Evolutionary conservation across 2,888 invertebrate genomes (phyloP), one percentile per base, ranked within the genome.

Genomic region (Lycocerus yunnanus): DNA sequence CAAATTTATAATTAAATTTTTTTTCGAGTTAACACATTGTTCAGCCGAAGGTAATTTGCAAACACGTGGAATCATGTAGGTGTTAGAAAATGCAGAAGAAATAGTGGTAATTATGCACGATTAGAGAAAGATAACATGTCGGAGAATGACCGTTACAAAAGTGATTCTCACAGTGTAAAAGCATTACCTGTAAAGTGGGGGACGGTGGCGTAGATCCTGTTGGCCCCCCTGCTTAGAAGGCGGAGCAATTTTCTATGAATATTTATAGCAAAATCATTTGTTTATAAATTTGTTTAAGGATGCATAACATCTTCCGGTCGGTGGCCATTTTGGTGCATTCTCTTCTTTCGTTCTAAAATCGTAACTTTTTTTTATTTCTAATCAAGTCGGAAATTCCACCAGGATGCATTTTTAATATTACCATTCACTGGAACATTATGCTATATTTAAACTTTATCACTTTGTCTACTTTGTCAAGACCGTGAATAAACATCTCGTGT

Each of bases 401-500:
- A 43, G 43, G 43, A 43, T 43, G n/a, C 43, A 43, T 43, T n/a
- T 43, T 43, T 43, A 43, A 43, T 43, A 43, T 43, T 43, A 5
- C 43, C 43, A 43, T 43, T 43, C 43, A 63, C 18, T n/a, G 15
- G 5, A 13, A 16, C 61, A n/a, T 63, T 63, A 63, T 61, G n/a
- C 13, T 43, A 59, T 66, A 59, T 67, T 71, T 72, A 65, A 76
- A 78, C 76, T 76, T 77, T 77, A 71, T 78, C 77, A 77, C 77
- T 76, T 78, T 79, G 77, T 69, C 71, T 69, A 75, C 68, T 69
- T 79, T 73, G 79, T 73, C 74, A 75, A 72, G 68, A 63, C 72
- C 71, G 76, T 77, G 77, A 78, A 79, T 81, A 81, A 80, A 82
- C 81, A 81, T 78, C 79, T 75, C 76, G 76, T 81, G 82, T 82